Base-by-base conservation (phyloP, 2,888 invertebrate genomes). In the Taenaris catops region DNA sequence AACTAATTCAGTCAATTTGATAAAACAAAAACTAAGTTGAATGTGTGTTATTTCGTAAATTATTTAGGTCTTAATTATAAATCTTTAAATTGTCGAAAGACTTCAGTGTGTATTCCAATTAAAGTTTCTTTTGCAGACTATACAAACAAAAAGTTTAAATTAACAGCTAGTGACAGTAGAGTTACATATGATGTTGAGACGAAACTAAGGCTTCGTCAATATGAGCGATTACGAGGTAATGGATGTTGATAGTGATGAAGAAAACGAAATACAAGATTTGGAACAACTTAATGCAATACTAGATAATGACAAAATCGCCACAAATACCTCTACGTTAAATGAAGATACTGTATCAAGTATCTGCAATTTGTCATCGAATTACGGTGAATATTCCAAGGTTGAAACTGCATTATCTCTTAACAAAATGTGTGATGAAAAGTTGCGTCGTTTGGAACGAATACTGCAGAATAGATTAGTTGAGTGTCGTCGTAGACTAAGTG, bases 351-450 rank as follows among this genome's bases (percentile, higher is more conserved):
- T 47, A 50, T 12, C 41, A 3, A 40, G 33, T 6, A 44, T 42
- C 5, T 29, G 29, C 9, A 38, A 28, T 2, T 27, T 34, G n/a
- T 36, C 27, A 4, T 38, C 32, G n/a, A 34, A 37, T 2, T 37
- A 41, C 5, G 46, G 44, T 12, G 55, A 63, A 17, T 46, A 52
- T 17, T 41, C 55, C 3, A 59, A 55, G 42, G 58, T 74, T 20
- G 63, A 72, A 23, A 44, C 53, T 1, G 66, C 75, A 2, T 44
- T 87, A 21, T 55, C 67, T 1, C 46, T 75, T 0, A 89, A 88
- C 51, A 74, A 67, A 51, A 45, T 70, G 33, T 57, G 72, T 20
- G 72, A 78, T 6, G 67, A 73, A 23, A 68, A 68, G 34, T 46
- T 84, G 4, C 38, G 46, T 5, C 49, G 53, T n/a, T 55, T 84